Evolutionary conservation across 2,888 invertebrate species (phyloP).

Genomic region (Thera britannica): DNA sequence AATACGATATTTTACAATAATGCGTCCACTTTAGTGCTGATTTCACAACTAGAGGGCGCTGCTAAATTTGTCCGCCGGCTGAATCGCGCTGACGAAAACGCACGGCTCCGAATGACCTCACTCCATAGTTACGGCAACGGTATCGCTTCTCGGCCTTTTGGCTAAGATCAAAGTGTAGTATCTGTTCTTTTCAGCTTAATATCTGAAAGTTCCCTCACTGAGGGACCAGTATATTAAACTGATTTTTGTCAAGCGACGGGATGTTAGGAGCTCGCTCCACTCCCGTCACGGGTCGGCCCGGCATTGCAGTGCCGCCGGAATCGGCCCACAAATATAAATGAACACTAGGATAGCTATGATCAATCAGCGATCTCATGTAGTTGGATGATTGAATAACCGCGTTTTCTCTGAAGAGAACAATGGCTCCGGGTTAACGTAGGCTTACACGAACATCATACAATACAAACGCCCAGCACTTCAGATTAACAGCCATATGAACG

Average conservation of each 20-base stretch:
- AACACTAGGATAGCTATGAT: too few relatives aligned
- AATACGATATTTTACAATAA: background rate
- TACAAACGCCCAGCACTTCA: too few relatives aligned
- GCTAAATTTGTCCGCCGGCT: slow-evolving; percentile 11
- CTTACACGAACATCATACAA: too few relatives aligned
- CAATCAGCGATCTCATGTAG: too few relatives aligned
- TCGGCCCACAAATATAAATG: background rate
- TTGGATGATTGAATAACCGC: too few relatives aligned
- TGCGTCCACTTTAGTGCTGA: background rate
- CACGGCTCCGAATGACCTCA: slow-evolving; percentile 11
- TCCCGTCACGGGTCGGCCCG: slow-evolving; percentile 26
- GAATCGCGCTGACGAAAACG: slow-evolving; percentile 13
- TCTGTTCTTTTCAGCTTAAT: slow-evolving; percentile 27
- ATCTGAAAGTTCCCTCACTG: slow-evolving; percentile 25
- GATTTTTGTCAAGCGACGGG: slow-evolving; percentile 39
- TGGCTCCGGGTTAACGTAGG: too few relatives aligned
- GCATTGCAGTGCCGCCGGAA: slow-evolving; percentile 19
- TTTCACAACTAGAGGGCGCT: slow-evolving; percentile 20
- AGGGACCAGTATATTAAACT: slow-evolving; percentile 19
- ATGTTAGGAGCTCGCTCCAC: slow-evolving; percentile 42
- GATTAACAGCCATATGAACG: too few relatives aligned
- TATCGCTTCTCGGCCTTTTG: slow-evolving; percentile 28
- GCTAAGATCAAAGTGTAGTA: slow-evolving; percentile 29
- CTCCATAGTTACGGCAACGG: background rate
- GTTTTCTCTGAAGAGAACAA: too few relatives aligned